These are phyloP conservation scores for Chloromyia formosa DNA, from an alignment of 2,888 invertebrate species.

Conservation along the genomic window DNA sequence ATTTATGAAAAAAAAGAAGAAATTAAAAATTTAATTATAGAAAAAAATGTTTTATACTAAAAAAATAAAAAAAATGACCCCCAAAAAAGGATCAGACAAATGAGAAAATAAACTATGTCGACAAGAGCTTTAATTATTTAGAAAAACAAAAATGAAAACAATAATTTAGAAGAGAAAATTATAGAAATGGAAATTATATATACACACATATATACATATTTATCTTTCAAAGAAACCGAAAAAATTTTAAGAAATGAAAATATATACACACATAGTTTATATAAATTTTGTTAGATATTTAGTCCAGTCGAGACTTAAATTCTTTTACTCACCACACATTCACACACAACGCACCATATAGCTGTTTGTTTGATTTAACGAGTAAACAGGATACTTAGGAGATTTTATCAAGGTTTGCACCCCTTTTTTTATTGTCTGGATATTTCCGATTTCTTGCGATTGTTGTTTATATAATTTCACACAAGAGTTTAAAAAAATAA, in stretches of 20 bases:
- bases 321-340: too few relatives aligned
- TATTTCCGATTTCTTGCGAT: neutral
- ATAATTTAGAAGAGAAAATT: conserved; percentile 20
- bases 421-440: neutral
- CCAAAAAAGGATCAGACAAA: neutral
- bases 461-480: neutral
- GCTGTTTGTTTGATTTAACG: too few relatives aligned
- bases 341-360: too few relatives aligned
- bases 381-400: too few relatives aligned
- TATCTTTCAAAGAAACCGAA: too few relatives aligned
- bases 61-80: neutral
- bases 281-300: neutral
- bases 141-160: too few relatives aligned
- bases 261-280: conserved; percentile 14
- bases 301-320: too few relatives aligned
- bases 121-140: conserved; percentile 27
- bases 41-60: neutral
- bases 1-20: conserved; percentile 12
- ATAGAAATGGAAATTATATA: too few relatives aligned
- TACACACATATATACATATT: too few relatives aligned
- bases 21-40: conserved; percentile 6
- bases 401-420: neutral
- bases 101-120: neutral
- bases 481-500: neutral
- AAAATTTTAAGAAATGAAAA: too few relatives aligned